phyloP scores from a whole-genome alignment of 2,888 invertebrate genomes.

The Megamerina dolium region DNA sequence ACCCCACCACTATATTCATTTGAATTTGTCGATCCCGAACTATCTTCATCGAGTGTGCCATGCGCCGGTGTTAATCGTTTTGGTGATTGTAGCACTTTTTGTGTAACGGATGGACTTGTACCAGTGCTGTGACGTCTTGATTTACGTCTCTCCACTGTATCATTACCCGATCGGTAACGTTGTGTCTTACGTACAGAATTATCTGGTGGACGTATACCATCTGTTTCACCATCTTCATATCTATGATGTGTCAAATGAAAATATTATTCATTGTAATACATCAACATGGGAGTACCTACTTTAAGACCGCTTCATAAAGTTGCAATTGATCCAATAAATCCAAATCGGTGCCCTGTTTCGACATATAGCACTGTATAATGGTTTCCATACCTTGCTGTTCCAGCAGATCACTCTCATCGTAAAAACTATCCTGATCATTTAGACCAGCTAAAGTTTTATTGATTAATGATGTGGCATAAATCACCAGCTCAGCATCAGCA shows the following conservation, averaged over 20 bases:
- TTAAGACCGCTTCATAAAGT: conserved; percentile 88
- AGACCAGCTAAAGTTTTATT: conserved; percentile 92
- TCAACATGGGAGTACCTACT: conserved; percentile 57
- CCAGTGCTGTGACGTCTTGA: conserved; percentile 71
- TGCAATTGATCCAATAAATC: conserved; percentile 91
- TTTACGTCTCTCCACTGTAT: conserved; percentile 67
- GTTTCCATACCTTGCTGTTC: conserved; percentile 91
- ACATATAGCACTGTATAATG: conserved; percentile 82
- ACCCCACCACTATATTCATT: conserved; percentile 43
- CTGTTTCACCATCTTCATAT: conserved; percentile 54
- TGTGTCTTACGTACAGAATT: conserved; percentile 68
- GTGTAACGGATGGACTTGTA: conserved; percentile 52
- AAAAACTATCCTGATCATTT: conserved; percentile 93
- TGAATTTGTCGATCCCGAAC: conserved; percentile 54
- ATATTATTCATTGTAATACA: neutral
- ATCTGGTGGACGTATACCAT: conserved; percentile 57
- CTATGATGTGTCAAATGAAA: conserved; percentile 21
- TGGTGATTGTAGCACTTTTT: conserved; percentile 39
- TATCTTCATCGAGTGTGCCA: conserved; percentile 45
- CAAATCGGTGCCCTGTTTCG: conserved; percentile 85
- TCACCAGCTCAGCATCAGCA: conserved; percentile 91
- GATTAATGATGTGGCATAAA: conserved; percentile 92
- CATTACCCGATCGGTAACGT: conserved; percentile 58
- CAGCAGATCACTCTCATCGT: conserved; percentile 92
- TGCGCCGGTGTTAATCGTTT: conserved; percentile 41